Percentiles rank a stretch among this genome's conserved stretches.
Conservation (phyloP, 2,113 vertebrate species). For the Cyphomyrus discorhynchus region DNA sequence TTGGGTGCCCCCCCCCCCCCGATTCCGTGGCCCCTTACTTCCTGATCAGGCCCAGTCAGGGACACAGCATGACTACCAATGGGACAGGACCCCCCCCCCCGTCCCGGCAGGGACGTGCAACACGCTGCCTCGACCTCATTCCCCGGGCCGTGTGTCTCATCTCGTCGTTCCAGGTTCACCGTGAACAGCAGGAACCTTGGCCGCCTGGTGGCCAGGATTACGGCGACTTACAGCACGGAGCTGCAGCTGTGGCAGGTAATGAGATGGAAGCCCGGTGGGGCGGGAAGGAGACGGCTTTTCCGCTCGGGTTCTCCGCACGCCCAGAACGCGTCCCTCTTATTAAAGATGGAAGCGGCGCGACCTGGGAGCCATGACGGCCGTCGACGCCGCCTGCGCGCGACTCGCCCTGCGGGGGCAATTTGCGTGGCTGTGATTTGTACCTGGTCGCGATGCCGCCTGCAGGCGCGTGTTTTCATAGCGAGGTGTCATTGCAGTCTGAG, state of each 20-base stretch:
- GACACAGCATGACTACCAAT: not conserved
- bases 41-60: not conserved
- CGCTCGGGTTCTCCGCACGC: conserved; percentile 16
- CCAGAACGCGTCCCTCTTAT: conserved; percentile 21
- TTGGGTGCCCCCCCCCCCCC: too few species aligned
- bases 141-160: not conserved
- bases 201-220: conserved; percentile 66
- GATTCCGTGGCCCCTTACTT: not conserved
- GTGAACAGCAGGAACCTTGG: conserved; percentile 80
- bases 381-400: not conserved
- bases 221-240: conserved; percentile 75
- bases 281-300: conserved; percentile 18
- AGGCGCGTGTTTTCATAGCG: not conserved
- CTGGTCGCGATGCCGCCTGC: not conserved
- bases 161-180: conserved; percentile 67
- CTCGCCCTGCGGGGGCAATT: not conserved
- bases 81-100: not conserved
- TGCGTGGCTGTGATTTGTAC: not conserved
- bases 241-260: conserved; percentile 83
- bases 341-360: conserved; percentile 16
- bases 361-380: not conserved
- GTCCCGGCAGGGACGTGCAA: not conserved
- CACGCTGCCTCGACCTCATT: not conserved
- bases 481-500: not conserved
- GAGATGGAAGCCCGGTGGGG: conserved; percentile 23